These are phyloP conservation scores for Puffinus mauretanicus DNA, from an alignment of 2,113 vertebrate genomes.

Conservation along the genomic window DNA sequence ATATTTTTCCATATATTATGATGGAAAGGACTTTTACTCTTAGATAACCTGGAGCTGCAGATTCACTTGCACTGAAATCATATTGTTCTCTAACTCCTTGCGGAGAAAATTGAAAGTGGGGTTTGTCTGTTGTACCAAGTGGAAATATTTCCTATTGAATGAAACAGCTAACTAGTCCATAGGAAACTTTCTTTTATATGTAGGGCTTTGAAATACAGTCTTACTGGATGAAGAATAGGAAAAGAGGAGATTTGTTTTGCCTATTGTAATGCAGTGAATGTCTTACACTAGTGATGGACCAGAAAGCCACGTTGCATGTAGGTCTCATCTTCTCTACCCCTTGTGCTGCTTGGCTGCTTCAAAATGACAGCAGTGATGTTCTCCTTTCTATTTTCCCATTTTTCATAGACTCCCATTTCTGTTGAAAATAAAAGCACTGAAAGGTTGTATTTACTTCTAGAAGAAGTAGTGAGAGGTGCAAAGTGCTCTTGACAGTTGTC, in stretches of 20 bases:
- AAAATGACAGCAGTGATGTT: conserved; percentile 30
- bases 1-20: too few relatives aligned
- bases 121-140: neutral
- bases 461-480: conserved; percentile 21
- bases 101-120: neutral
- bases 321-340: neutral
- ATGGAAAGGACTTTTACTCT: neutral
- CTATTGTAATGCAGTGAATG: neutral
- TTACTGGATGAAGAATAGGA: neutral
- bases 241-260: neutral
- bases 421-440: conserved; percentile 28
- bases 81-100: neutral
- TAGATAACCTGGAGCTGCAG: neutral
- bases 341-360: neutral
- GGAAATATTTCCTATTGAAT: neutral
- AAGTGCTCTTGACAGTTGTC: conserved; percentile 42
- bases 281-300: neutral
- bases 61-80: neutral
- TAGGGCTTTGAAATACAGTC: neutral
- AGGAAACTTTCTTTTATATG: neutral
- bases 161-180: neutral
- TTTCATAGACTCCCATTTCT: neutral
- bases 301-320: neutral
- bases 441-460: conserved; percentile 9
- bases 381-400: conserved; percentile 16